Base-by-base conservation (phyloP, 2,113 vertebrate genomes). In the Cochlearius cochlearius region DNA sequence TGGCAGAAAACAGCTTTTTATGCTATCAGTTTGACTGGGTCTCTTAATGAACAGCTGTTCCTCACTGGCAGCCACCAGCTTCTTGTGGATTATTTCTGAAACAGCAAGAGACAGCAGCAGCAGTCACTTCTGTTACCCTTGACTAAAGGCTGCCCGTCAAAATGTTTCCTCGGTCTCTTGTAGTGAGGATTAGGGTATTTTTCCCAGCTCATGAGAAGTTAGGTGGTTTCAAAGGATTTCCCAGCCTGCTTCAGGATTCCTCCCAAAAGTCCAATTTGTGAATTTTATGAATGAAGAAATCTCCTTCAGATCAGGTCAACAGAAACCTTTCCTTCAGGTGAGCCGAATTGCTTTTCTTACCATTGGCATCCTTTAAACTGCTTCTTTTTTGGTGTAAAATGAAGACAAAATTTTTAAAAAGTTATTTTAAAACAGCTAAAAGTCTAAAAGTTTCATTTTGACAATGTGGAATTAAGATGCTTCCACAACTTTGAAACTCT, bases 21-120 rank as follows among this genome's bases (percentile, higher is more conserved):
- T 55, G 71, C 45, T 17, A 18, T 41, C 45, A 16, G 72, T 95
- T 90, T 47, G 15, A 27, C 45, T 86, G 88, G 91, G 76, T 63
- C 72, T 88, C 63, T 74, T 91, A 95, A 94, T 84, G 92, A 96
- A 38, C 78, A 94, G 94, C 86, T 90, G 85, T 50, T 91, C 49
- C 78, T 92, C 68, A 10, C 21, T 93, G 96, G 94, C 94, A 96
- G 39, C 87, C 86, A 89, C 69, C 72, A 38, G 43, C 38, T 82
- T 85, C 92, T 95, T 66, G 27, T 53, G 52, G 79, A 77, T 92
- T 90, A 94, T 92, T 96, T 97, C 92, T 74, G 75, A 95, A 95
- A 85, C 67, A 86, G 78, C 52, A 63, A 88, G 76, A 58, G 87
- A 94, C 81, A 95, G 94, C 69, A 95, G 94, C 69, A 90, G 91